These are phyloP conservation scores for Orbicella faveolata DNA, from an alignment of 64 coral and sea anemone genomes.

Conservation along the genomic window DNA sequence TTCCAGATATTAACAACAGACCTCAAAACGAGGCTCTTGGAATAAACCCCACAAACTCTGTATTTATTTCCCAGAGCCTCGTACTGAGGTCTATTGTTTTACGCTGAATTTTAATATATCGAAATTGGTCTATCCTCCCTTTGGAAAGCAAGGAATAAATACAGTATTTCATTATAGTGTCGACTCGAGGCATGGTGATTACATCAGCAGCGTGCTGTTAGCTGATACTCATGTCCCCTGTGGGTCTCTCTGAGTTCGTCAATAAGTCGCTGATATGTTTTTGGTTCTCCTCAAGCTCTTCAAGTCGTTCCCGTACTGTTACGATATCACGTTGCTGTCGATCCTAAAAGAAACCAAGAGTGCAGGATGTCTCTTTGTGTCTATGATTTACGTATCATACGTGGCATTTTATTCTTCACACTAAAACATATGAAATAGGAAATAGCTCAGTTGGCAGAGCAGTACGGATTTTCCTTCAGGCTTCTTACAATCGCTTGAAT, in stretches of 20 bases:
- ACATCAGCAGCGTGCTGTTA: neutral
- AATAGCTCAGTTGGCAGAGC: neutral
- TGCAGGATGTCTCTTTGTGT: neutral
- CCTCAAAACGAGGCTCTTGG: too few relatives aligned
- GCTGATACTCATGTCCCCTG: conserved; percentile 5
- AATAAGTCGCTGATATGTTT: conserved; percentile 56
- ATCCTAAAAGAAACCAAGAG: conserved; percentile 12
- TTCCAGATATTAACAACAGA: too few relatives aligned
- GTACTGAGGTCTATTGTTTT: too few relatives aligned
- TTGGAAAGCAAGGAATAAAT: neutral
- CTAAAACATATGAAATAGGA: neutral
- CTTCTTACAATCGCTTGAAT: too few relatives aligned
- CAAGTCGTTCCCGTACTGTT: conserved; percentile 39
- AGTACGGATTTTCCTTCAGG: too few relatives aligned
- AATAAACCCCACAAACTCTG: too few relatives aligned
- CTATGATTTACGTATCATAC: neutral
- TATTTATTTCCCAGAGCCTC: too few relatives aligned
- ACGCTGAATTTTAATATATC: too few relatives aligned
- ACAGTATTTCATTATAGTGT: neutral
- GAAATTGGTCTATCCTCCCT: neutral
- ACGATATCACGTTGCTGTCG: conserved; percentile 55
- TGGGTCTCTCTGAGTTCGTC: conserved; percentile 1
- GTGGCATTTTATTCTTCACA: neutral
- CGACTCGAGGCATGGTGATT: neutral
- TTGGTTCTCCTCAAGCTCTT: conserved; percentile 58